Conservation (phyloP, 2,797 vertebrate species). For the Brachyrhaphis roseni region DNA sequence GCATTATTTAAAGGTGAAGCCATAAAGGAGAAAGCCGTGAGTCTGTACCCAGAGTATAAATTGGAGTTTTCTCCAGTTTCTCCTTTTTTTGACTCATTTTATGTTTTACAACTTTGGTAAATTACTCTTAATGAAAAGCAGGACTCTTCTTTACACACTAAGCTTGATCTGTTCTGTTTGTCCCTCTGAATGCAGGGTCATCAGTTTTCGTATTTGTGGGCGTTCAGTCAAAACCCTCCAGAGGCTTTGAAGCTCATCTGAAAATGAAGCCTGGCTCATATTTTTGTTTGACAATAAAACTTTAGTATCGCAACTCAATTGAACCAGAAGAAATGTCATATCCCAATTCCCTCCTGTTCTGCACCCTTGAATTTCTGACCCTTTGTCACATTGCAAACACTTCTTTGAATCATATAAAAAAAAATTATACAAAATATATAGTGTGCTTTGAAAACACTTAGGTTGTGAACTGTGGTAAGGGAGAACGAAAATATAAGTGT, state of each 20-base stretch:
- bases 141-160: slow-evolving; percentile 25
- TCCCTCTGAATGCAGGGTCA: slow-evolving; percentile 45
- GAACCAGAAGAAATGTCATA: slow-evolving; percentile 17
- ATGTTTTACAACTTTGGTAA: slow-evolving; percentile 66
- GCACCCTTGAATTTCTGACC: neutral
- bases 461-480: neutral
- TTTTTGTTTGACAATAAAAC: slow-evolving; percentile 17
- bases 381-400: neutral
- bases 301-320: slow-evolving; percentile 14
- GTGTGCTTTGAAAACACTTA: no score
- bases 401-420: neutral
- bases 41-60: slow-evolving; percentile 56
- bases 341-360: slow-evolving; percentile 29
- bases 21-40: slow-evolving; percentile 70
- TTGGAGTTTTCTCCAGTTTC: slow-evolving; percentile 40
- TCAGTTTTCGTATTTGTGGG: slow-evolving; percentile 37
- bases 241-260: slow-evolving; percentile 26
- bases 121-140: slow-evolving; percentile 68
- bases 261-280: slow-evolving; percentile 28
- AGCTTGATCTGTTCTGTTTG: slow-evolving; percentile 28
- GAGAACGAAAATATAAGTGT: neutral
- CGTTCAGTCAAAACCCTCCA: slow-evolving; percentile 12
- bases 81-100: slow-evolving; percentile 62
- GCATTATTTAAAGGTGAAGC: slow-evolving; percentile 71
- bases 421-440: neutral